Base-by-base conservation (phyloP, 1,140 invertebrate species). In the Euura lappo region DNA sequence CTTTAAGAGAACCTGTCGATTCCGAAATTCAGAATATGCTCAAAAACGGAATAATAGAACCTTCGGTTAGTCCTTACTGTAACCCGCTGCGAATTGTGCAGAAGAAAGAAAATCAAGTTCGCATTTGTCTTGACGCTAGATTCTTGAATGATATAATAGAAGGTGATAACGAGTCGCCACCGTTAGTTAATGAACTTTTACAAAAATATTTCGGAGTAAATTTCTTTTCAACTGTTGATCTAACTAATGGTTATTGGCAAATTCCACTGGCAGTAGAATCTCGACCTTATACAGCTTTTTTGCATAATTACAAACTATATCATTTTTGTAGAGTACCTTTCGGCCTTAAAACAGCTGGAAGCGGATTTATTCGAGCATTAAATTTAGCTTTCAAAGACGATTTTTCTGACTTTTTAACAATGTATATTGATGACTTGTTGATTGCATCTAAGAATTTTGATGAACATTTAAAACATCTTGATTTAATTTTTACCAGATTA, bases 181-280 rank as follows among this genome's bases (percentile, higher is more conserved):
- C 78, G 0, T 28, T 79, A 11, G 77, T 79, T 46, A 71, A 79
- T 45, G 83, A 84, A 70, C 64, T 85, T 4, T 65, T 85, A 43
- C 78, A 79, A 70, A 71, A 72, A 7, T 81, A 79, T 73, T 46
- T 78, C 65, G 75, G 74, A 2, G 72, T 65, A 6, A 77, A 79
- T 11, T 84, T 47, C 72, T 75, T 84, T n/a, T 79, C 79, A 13
- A 76, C 76, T 46, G 71, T 83, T 3, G 84, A 86, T 75, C 69
- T 85, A 43, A 77, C 78, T 44, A 76, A 80, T 71, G 78, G 81
- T 0, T 86, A 85, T 72, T 86, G 83, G 77, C 84, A 85, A 73
- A 78, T 85, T 5, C 79, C 80, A 0, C 74, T 86, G 28, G 70
- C 51, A n/a, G 64, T 70, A 68, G 68, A 76, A 0, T 82, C 80